Evolutionary conservation across 2,888 invertebrate species (phyloP).

Genomic region (Lepidocyrtinus sp.): DNA sequence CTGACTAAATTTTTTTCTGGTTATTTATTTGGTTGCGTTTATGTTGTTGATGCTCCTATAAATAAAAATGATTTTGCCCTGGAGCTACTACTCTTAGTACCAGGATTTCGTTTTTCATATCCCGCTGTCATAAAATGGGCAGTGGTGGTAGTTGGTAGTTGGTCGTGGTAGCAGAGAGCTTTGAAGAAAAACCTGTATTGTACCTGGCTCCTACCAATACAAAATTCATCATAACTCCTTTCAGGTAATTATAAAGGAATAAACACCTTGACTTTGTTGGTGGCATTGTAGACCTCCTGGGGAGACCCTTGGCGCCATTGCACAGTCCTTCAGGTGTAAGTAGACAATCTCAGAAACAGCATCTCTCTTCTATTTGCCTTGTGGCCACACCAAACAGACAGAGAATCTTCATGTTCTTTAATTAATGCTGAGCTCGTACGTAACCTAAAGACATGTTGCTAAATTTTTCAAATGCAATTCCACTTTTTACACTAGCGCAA

Average conservation of each 20-base stretch:
- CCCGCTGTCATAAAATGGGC: neutral
- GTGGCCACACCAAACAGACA: neutral
- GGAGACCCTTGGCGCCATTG: conserved; percentile 62
- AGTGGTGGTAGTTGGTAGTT: too few species aligned
- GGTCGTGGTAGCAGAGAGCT: neutral
- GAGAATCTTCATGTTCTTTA: neutral
- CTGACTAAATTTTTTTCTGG: conserved; percentile 44
- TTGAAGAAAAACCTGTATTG: neutral
- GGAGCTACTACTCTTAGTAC: conserved; percentile 14
- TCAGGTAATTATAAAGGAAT: conserved; percentile 55
- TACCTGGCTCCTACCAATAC: neutral
- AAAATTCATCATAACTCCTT: neutral
- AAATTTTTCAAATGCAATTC: neutral
- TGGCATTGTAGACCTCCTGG: conserved; percentile 61
- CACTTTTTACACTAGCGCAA: neutral
- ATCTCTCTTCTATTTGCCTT: neutral
- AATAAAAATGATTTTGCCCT: conserved; percentile 22
- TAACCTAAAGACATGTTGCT: neutral
- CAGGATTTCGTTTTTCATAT: conserved; percentile 4
- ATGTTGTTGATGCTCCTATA: conserved; percentile 17
- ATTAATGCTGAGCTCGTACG: neutral
- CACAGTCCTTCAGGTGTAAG: too few species aligned
- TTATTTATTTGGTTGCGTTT: conserved; percentile 18
- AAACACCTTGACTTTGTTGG: conserved; percentile 62
- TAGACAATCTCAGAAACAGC: neutral